phyloP scores from a whole-genome alignment of 2,113 vertebrate species.

The Perca schrenkii region DNA sequence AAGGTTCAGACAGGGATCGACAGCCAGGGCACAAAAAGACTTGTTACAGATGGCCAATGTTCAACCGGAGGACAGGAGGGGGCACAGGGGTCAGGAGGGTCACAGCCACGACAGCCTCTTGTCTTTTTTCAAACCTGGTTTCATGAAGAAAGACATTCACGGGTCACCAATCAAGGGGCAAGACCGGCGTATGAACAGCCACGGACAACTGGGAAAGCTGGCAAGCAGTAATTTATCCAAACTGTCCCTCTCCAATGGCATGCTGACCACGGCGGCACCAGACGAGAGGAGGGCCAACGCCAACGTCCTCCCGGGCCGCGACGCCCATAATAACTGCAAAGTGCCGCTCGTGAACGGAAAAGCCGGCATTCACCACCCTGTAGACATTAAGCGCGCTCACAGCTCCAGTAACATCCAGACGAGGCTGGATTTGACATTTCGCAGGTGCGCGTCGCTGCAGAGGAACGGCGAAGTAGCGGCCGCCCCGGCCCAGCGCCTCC shows the following conservation, averaged over 20 bases:
- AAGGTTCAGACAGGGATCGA: slow-evolving; percentile 46
- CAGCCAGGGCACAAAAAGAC: slow-evolving; percentile 54
- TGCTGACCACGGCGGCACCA: slow-evolving; percentile 39
- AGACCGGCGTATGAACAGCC: slow-evolving; percentile 48
- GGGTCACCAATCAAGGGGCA: slow-evolving; percentile 66
- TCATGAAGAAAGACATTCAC: slow-evolving; percentile 82
- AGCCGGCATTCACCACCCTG: slow-evolving; percentile 32
- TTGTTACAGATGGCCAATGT: slow-evolving; percentile 35
- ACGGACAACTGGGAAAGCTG: slow-evolving; percentile 55
- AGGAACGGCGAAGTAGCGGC: slow-evolving; percentile 73
- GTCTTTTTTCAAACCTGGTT: slow-evolving; percentile 81
- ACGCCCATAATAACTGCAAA: slow-evolving; percentile 49
- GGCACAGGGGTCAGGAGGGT: slow-evolving; percentile 63
- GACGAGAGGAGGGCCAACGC: slow-evolving; percentile 62
- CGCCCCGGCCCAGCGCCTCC: slow-evolving; percentile 54
- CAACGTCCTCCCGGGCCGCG: slow-evolving; percentile 27
- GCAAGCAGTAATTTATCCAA: slow-evolving; percentile 57
- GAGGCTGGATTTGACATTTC: slow-evolving; percentile 75
- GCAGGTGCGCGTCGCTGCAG: slow-evolving; percentile 83
- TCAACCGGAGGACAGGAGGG: slow-evolving; percentile 51
- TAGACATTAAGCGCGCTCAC: slow-evolving; percentile 83
- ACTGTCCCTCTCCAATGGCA: slow-evolving; percentile 79
- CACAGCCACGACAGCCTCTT: slow-evolving; percentile 80
- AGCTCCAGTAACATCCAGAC: slow-evolving; percentile 87
- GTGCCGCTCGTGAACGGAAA: slow-evolving; percentile 66